Conservation (phyloP, 2,113 vertebrate species). For the Pycnonotus jocosus region DNA sequence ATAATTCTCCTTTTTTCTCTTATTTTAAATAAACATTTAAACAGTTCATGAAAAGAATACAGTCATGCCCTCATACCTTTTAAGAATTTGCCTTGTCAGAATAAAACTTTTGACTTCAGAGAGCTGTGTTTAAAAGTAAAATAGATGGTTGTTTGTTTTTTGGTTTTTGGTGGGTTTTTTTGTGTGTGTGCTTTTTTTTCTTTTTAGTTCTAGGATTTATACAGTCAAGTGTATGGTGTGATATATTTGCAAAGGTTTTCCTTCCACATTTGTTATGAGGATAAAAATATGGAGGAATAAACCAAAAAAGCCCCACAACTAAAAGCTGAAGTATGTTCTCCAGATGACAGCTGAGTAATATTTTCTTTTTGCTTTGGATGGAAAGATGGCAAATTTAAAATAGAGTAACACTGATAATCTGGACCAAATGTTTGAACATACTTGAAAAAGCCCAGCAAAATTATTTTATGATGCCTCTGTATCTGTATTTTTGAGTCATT, state of each 20-base stretch:
- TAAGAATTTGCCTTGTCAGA: neutral
- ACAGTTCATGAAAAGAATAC: neutral
- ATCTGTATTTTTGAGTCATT: neutral
- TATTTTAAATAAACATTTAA: neutral
- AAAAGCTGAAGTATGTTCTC: neutral
- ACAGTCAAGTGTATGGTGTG: neutral
- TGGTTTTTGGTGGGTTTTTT: too few species aligned
- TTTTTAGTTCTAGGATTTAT: neutral
- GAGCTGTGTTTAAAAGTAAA: neutral
- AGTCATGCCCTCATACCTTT: neutral
- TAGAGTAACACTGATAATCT: neutral
- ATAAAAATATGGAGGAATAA: neutral
- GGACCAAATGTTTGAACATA: neutral
- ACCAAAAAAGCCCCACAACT: accelerated
- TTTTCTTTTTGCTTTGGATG: neutral
- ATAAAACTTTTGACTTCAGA: neutral
- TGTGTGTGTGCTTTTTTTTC: too few species aligned
- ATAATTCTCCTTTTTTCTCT: accelerated
- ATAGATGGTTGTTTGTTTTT: neutral
- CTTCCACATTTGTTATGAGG: neutral
- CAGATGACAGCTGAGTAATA: neutral
- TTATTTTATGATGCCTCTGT: neutral
- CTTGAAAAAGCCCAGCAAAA: neutral
- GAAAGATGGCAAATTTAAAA: neutral
- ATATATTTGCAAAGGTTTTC: neutral